Evolutionary conservation across 2,113 vertebrate genomes (phyloP).

Genomic region (Gambusia holbrooki): DNA sequence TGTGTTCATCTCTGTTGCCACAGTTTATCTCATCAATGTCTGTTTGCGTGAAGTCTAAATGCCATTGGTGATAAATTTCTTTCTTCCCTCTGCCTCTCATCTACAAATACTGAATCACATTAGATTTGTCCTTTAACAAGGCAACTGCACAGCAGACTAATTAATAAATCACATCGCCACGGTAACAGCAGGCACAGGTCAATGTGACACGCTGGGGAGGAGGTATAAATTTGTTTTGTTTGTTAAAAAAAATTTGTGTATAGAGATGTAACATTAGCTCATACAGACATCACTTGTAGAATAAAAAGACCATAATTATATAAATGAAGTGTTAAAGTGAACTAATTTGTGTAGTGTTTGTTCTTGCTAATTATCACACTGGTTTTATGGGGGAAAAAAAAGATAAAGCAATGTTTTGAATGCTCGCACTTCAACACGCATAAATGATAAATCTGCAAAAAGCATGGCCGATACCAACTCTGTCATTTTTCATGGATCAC

Average conservation of each 20-base stretch:
- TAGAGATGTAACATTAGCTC: background rate
- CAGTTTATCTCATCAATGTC: constrained; percentile 17
- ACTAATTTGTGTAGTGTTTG: background rate
- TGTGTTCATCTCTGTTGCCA: background rate
- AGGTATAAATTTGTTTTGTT: constrained; percentile 40
- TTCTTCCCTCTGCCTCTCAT: constrained; percentile 27
- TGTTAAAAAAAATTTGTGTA: background rate
- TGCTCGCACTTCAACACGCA: too few relatives aligned
- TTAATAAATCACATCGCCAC: constrained; percentile 60
- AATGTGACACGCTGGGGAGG: constrained; percentile 26
- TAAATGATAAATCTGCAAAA: too few relatives aligned
- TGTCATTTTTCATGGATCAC: background rate
- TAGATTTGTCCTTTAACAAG: constrained; percentile 64
- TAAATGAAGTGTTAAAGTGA: background rate
- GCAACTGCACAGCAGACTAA: constrained; percentile 61
- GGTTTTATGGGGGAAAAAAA: too few relatives aligned
- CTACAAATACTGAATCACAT: constrained; percentile 46
- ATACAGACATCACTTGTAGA: background rate
- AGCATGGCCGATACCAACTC: too few relatives aligned
- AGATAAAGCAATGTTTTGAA: too few relatives aligned
- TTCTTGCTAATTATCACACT: too few relatives aligned
- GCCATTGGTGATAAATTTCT: constrained; percentile 29
- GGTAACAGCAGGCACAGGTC: constrained; percentile 52
- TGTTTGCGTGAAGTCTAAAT: constrained; percentile 32
- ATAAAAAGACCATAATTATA: background rate